Conservation (phyloP, 1,140 invertebrate genomes). For the Drosophila mojavensis region DNA sequence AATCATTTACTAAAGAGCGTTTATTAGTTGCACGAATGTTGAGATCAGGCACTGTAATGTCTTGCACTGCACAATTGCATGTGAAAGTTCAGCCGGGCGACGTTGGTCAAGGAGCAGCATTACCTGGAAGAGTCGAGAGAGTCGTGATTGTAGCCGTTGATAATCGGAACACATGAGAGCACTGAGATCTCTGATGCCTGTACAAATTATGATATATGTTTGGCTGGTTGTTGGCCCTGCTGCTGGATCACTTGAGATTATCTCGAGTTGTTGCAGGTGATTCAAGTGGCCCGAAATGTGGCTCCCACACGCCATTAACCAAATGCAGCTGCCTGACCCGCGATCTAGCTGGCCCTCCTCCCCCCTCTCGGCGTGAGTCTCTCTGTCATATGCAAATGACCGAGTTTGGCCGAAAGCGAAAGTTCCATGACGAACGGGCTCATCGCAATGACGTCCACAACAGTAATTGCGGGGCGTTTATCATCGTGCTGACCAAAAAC, state of each 20-base stretch:
- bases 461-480: slow-evolving; percentile 50
- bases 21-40: slow-evolving; percentile 50
- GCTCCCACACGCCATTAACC: slow-evolving; percentile 63
- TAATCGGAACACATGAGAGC: slow-evolving; percentile 68
- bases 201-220: slow-evolving; percentile 68
- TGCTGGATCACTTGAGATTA: slow-evolving; percentile 32
- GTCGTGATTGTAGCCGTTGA: slow-evolving; percentile 71
- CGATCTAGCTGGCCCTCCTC: neutral
- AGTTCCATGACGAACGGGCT: slow-evolving; percentile 63
- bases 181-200: slow-evolving; percentile 49
- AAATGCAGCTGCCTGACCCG: slow-evolving; percentile 20
- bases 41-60: neutral
- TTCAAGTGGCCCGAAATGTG: slow-evolving; percentile 36
- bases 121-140: slow-evolving; percentile 2
- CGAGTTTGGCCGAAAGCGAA: slow-evolving; percentile 63
- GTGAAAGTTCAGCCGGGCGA: slow-evolving; percentile 62
- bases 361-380: neutral
- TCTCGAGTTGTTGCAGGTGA: slow-evolving; percentile 55
- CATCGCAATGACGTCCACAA: slow-evolving; percentile 42
- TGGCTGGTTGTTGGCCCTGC: neutral
- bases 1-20: slow-evolving; percentile 53
- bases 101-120: slow-evolving; percentile 37
- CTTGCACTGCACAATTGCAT: slow-evolving; percentile 38
- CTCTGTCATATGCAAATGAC: slow-evolving; percentile 70
- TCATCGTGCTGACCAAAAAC: slow-evolving; percentile 23